Evolutionary conservation across 2,888 invertebrate species (phyloP), one percentile per base, ranked within the genome.

Genomic region (Hydroisotoma schaefferi): DNA sequence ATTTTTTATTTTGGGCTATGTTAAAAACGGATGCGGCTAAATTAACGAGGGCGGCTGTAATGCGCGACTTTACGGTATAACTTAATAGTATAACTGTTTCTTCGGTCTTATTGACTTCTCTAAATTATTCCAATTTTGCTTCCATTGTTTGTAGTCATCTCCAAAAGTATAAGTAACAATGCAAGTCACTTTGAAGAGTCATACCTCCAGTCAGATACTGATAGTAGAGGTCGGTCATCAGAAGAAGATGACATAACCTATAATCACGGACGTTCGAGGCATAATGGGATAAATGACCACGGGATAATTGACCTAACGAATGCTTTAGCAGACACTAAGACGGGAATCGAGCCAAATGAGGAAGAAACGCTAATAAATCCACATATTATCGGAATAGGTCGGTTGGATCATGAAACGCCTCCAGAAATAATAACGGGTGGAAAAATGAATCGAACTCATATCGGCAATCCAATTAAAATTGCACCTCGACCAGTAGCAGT

Each of bases 151-250:
- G 3, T 63, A 71, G 71, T 69, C 25, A 57, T 71, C 43, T 71
- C 71, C 33, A 71, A 71, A 59, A 69, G 60, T 59, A 64, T 65
- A 33, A 67, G 60, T 55, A 71, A 63, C 52, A 67, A 65, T 55
- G 65, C 68, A 58, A 68, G 66, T 61, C 68, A 68, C 53, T 66
- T 59, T 33, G 71, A 71, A 57, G 71, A 71, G 46, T 62, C 64
- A 23, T 69, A 61, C 57, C 53, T 67, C n/a, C 57, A 57, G 18
- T 52, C 56, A 25, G 57, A 61, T 27, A 51, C 57, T 5, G 53
- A 54, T 37, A 59, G 53, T 26, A 49, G 55, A 20, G 54, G 37
- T 43, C 51, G 10, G 40, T 52, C 22, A 28, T 56, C 56, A 26
- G 61, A 61, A 22, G 61, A 61, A 10, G 51, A 43, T 40, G 67